A percentile compares a stretch with the other conserved stretches of the same genome.
These are phyloP conservation scores for Holothuria scabra DNA, from an alignment of 53 echinoderm and acorn worm genomes.

Conservation along the genomic window DNA sequence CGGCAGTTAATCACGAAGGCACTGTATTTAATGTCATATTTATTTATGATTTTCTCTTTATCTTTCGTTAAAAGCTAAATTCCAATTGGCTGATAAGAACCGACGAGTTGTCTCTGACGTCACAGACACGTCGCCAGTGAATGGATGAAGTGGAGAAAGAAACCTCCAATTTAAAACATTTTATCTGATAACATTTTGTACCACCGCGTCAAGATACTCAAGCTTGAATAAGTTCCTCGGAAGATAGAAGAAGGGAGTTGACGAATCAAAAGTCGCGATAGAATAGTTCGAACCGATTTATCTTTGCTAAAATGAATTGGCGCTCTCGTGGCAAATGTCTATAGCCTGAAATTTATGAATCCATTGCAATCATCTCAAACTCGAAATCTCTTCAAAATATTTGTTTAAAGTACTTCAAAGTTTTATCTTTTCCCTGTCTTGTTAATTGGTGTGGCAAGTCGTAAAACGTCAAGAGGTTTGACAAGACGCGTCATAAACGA, in stretches of 20 bases:
- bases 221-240: too few species aligned
- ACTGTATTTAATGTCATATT: conserved; percentile 30
- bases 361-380: conserved; percentile 21
- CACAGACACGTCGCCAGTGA: conserved; percentile 27
- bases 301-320: neutral
- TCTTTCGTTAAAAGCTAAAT: conserved; percentile 38
- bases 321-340: conserved; percentile 47
- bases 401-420: conserved; percentile 30
- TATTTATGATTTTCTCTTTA: conserved; percentile 34
- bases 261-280: neutral
- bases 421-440: conserved; percentile 41
- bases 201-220: neutral
- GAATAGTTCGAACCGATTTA: neutral
- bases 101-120: conserved; percentile 40
- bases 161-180: conserved; percentile 8
- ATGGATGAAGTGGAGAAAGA: conserved; percentile 37
- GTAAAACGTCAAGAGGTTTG: conserved; percentile 39
- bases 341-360: conserved; percentile 29
- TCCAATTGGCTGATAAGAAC: conserved; percentile 25
- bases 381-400: conserved; percentile 38
- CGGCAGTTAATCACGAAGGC: neutral
- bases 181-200: conserved; percentile 28
- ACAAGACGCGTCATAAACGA: neutral
- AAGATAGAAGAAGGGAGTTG: neutral
- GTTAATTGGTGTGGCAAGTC: conserved; percentile 37